A percentile compares a stretch with the other conserved stretches of the same genome.
These are phyloP conservation scores for Bufotes viridis DNA, from an alignment of 2,797 vertebrate species.

Conservation along the genomic window DNA sequence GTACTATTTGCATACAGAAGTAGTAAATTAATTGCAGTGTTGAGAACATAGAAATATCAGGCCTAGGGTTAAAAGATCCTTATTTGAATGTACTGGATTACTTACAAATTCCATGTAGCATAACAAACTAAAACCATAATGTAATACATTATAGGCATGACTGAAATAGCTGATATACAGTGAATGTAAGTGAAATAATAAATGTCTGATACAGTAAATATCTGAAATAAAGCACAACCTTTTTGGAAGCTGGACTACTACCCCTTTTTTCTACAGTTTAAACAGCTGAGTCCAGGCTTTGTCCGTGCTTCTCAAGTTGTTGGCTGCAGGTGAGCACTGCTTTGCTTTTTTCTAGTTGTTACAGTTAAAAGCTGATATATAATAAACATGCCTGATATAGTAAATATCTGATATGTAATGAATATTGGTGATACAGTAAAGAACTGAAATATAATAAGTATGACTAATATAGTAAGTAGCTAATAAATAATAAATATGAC, in stretches of 20 bases:
- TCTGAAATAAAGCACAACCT: background rate
- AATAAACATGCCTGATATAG: background rate
- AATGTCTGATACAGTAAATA: background rate
- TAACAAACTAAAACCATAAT: background rate
- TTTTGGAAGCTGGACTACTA: no score
- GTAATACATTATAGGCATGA: background rate
- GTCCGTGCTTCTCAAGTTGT: no score
- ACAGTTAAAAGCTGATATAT: no score
- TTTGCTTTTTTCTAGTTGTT: no score
- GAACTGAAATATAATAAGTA: no score
- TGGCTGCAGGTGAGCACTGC: no score
- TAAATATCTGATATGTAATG: background rate
- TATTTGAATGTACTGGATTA: background rate
- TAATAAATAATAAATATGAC: background rate
- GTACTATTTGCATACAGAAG: background rate
- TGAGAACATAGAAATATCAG: background rate
- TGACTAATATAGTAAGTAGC: no score
- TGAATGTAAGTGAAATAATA: no score
- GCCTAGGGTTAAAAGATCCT: background rate
- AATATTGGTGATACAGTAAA: background rate
- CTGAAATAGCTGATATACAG: no score
- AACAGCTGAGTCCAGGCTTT: no score
- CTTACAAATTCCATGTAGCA: background rate
- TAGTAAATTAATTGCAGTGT: background rate
- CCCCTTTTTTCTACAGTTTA: no score